These are phyloP conservation scores for Folsomia candida DNA, from an alignment of 2,888 invertebrate species.

Conservation along the genomic window DNA sequence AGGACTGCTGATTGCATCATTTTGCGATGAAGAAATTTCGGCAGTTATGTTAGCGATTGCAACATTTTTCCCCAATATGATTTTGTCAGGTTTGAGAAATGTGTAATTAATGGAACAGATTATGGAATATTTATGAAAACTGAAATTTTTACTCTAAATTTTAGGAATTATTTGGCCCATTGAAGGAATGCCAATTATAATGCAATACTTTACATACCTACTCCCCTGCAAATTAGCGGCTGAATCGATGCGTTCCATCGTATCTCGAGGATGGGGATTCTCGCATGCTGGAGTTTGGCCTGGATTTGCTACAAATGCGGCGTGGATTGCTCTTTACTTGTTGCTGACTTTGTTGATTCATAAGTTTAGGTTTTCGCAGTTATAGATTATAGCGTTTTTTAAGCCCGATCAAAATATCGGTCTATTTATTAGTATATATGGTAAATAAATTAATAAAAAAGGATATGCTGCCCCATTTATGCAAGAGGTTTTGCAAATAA, in stretches of 20 bases:
- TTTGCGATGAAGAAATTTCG: constrained; percentile 86
- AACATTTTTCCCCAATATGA: constrained; percentile 36
- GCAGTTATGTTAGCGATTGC: constrained; percentile 68
- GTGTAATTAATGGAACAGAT: too few species aligned
- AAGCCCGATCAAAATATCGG: too few species aligned
- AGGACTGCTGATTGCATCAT: constrained; percentile 86
- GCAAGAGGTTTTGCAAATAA: too few species aligned
- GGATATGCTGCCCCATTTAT: too few species aligned
- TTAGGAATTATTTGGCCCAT: neutral
- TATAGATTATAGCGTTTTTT: too few species aligned
- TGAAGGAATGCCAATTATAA: neutral
- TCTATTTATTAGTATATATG: too few species aligned
- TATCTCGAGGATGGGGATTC: neutral
- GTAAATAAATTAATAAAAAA: too few species aligned
- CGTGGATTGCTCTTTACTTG: too few species aligned
- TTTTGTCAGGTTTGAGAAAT: constrained; percentile 38
- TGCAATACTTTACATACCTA: neutral
- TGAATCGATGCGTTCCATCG: constrained; percentile 1
- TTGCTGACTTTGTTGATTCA: too few species aligned
- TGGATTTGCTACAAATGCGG: too few species aligned
- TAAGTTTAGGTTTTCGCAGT: too few species aligned
- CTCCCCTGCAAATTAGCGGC: neutral
- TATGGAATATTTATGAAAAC: too few species aligned
- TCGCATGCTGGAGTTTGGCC: neutral
- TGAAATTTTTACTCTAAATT: neutral